Evolutionary conservation across 2,888 invertebrate species (phyloP).

Genomic region (Scaptomyza polygonia): DNA sequence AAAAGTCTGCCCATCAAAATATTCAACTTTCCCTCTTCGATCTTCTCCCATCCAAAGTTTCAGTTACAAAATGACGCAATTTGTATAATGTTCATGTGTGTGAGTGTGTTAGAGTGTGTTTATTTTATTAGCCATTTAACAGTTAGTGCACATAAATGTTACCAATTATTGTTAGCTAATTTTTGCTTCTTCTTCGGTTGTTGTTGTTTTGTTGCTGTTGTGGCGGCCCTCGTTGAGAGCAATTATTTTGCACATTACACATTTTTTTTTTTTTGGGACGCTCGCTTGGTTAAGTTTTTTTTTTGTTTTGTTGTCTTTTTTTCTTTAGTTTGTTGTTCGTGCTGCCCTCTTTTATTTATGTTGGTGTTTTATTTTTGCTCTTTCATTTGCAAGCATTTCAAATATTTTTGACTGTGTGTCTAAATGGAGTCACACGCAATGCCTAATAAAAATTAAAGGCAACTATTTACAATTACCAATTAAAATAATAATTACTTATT

Average conservation of each 20-base stretch:
- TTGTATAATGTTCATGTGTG: slow-evolving; percentile 24
- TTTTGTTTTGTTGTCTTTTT: no score
- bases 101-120: no score
- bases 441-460: slow-evolving; percentile 3
- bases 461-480: slow-evolving; percentile 1
- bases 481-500: neutral
- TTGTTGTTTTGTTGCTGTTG: neutral
- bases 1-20: no score
- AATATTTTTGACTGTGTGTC: slow-evolving; percentile 12
- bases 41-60: slow-evolving; percentile 9
- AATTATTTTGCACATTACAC: slow-evolving; percentile 49
- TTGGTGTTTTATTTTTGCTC: neutral
- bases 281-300: neutral
- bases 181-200: slow-evolving; percentile 21
- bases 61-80: slow-evolving; percentile 60
- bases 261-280: slow-evolving; percentile 37
- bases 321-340: neutral
- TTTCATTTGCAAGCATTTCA: slow-evolving; percentile 2
- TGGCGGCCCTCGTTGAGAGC: slow-evolving; percentile 31
- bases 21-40: slow-evolving; percentile 57
- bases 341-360: neutral
- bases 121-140: slow-evolving; percentile 73
- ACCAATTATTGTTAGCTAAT: slow-evolving; percentile 75
- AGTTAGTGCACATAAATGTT: slow-evolving; percentile 75
- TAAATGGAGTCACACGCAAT: slow-evolving; percentile 12